Evolutionary conservation across 2,888 invertebrate genomes (phyloP), one percentile per base, ranked within the genome.

Genomic region (Eupithecia subumbrata): DNA sequence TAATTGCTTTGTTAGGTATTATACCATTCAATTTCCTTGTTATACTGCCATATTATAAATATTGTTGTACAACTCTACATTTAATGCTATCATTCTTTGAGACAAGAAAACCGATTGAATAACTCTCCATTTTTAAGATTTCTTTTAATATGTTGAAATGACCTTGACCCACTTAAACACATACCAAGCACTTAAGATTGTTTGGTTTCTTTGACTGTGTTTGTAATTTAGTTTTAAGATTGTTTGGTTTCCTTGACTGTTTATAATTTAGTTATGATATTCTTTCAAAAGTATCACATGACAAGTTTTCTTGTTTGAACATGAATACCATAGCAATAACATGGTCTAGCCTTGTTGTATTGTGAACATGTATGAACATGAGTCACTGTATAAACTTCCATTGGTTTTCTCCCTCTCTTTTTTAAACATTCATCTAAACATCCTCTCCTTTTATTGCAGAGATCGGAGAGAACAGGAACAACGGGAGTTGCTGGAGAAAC

Each of bases 401-500:
- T 60, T 56, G 4, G 25, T 12, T 60, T 60, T 60, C 60, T 60
- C 25, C 25, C 25, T 60, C 25, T 71, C n/a, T 12, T n/a, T n/a
- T n/a, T 67, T 66, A 18, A 68, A n/a, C 8, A 34, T 34, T 25
- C 14, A 40, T 14, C 69, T 76, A 37, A 77, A 74, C 70, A 64
- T 71, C 70, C 69, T 79, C 79, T 83, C 77, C 75, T 82, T 90
- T 90, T 80, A 80, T 89, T 89, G 85, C 90, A 95, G 94, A 85
- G 94, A 94, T 84, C 85, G 95, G 88, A 91, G 94, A 84, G 94
- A 94, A 83, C 94, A 93, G 89, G 94, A 94, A 85, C 92, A 93
- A 89, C 87, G 96, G 88, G 96, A 96, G 83, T 93, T 96, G 88
- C 85, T 96, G 91, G 96, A 96, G 86, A 95, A 96, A 86, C 96